Percentiles rank a stretch among this genome's conserved stretches.
These are phyloP conservation scores for Drosophila bocki DNA, from an alignment of 1,140 invertebrate species.

Conservation along the genomic window DNA sequence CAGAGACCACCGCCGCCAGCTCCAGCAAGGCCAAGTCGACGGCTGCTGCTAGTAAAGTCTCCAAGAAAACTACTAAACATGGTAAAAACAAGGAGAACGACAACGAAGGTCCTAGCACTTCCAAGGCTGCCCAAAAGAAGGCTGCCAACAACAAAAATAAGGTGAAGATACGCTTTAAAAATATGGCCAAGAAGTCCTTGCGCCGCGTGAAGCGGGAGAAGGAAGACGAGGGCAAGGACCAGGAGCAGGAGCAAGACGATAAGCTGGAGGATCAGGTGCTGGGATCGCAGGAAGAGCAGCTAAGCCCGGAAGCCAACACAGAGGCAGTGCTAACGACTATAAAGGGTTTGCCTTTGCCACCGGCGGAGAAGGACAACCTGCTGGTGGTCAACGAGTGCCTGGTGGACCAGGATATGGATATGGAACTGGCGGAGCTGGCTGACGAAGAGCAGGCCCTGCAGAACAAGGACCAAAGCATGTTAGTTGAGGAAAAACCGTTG, in stretches of 20 bases:
- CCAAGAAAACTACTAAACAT: not conserved
- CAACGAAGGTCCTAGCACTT: not conserved
- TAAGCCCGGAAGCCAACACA: not conserved
- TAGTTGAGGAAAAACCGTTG: constrained; percentile 10
- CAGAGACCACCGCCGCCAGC: not conserved
- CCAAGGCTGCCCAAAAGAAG: not conserved
- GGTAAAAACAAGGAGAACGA: not conserved
- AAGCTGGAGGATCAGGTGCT: not conserved
- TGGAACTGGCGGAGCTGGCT: not conserved
- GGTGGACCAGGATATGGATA: constrained; percentile 18
- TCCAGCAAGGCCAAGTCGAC: not conserved
- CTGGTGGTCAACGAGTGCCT: constrained; percentile 61
- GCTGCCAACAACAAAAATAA: not conserved
- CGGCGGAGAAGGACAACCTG: constrained; percentile 32
- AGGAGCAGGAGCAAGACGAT: not conserved
- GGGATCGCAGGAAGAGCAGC: not conserved
- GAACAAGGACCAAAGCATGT: not conserved
- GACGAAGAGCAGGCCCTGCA: constrained; percentile 10
- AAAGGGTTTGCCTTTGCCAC: not conserved
- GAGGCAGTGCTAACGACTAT: not conserved
- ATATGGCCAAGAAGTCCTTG: not conserved
- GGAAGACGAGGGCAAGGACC: not conserved
- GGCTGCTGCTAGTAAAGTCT: not conserved
- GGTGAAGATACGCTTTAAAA: not conserved
- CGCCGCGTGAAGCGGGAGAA: not conserved